These are phyloP conservation scores for Euura saliciscinereae DNA, from an alignment of 1,140 invertebrate genomes.

Conservation along the genomic window DNA sequence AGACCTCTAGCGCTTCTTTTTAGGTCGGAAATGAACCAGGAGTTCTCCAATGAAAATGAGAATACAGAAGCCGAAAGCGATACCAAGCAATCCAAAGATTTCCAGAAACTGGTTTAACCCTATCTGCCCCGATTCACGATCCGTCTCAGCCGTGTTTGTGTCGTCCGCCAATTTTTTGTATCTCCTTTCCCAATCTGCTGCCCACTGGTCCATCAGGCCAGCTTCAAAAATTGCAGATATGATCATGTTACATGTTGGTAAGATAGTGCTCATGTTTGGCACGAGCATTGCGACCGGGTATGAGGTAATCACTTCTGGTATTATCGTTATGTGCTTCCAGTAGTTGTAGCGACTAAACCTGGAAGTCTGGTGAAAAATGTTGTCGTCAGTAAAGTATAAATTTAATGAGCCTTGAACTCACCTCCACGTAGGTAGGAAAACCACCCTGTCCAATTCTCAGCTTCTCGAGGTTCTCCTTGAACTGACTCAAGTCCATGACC, in stretches of 20 bases:
- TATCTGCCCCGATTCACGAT: too few relatives aligned
- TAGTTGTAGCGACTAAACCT: neutral
- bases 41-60: too few relatives aligned
- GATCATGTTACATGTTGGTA: neutral
- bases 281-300: neutral
- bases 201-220: neutral
- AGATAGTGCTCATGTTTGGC: neutral
- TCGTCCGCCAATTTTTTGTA: neutral
- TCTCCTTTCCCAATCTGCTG: neutral
- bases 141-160: neutral
- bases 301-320: neutral
- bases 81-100: too few relatives aligned
- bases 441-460: neutral
- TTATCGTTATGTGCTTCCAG: neutral
- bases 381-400: neutral
- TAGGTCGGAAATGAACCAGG: too few relatives aligned
- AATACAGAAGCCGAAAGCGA: too few relatives aligned
- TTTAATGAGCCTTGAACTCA: neutral
- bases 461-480: neutral
- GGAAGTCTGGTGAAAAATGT: neutral
- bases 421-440: neutral
- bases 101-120: too few relatives aligned
- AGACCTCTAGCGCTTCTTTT: too few relatives aligned
- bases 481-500: neutral
- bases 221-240: neutral